phyloP scores from a whole-genome alignment of 1,140 invertebrate genomes.

The Caerostris darwini region DNA sequence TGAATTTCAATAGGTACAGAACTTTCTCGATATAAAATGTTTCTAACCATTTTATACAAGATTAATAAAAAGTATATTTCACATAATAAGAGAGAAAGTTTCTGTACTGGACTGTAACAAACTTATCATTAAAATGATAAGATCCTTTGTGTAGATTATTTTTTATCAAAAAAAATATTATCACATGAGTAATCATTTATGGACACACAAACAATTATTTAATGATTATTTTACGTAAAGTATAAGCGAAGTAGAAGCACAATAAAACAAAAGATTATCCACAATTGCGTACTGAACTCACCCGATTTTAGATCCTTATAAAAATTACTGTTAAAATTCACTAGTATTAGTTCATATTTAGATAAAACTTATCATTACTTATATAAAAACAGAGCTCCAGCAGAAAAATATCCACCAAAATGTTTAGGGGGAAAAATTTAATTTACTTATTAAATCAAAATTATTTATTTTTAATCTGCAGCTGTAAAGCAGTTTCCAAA shows the following conservation, averaged over 20 bases:
- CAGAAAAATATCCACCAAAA: too few relatives aligned
- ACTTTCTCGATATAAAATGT: background rate
- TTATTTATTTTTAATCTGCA: background rate
- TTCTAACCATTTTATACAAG: background rate
- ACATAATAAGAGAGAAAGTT: background rate
- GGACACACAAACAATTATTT: background rate
- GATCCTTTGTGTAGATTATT: background rate
- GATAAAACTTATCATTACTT: background rate
- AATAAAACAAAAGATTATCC: background rate
- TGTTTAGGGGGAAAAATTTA: too few relatives aligned
- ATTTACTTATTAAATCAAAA: too few relatives aligned
- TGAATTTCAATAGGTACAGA: background rate
- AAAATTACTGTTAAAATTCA: background rate
- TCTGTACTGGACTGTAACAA: background rate
- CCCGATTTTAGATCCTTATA: background rate
- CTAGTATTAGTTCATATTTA: background rate
- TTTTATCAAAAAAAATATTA: background rate
- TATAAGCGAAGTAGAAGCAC: background rate
- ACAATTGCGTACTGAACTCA: background rate
- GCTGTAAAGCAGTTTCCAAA: conserved; percentile 21
- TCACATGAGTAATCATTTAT: background rate
- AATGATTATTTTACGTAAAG: background rate
- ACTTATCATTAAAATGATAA: conserved; percentile 2
- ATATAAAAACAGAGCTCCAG: background rate
- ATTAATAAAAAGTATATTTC: background rate